A percentile compares a stretch with the other conserved stretches of the same genome.
Conservation (phyloP, 2,888 invertebrate genomes). For the Drosophila anceps region DNA sequence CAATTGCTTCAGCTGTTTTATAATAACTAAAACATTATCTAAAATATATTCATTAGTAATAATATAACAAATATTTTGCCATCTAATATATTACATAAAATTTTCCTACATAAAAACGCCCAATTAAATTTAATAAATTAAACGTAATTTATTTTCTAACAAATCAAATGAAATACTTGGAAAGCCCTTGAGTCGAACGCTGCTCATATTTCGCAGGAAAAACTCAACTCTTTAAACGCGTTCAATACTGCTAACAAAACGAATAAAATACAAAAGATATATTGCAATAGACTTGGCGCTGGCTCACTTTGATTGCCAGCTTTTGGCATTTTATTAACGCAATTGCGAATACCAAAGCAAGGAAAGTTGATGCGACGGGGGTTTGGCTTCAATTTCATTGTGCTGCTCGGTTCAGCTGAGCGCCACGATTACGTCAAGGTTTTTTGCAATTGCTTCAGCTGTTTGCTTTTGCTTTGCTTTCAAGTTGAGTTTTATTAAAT, state of each 20-base stretch:
- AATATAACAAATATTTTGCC: too few relatives aligned
- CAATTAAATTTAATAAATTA: not conserved
- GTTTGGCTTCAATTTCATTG: slow-evolving; percentile 31
- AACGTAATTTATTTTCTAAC: not conserved
- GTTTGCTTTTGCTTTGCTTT: slow-evolving; percentile 30
- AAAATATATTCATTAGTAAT: not conserved
- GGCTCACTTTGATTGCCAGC: slow-evolving; percentile 61
- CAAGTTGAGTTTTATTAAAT: slow-evolving; percentile 68
- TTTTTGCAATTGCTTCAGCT: slow-evolving; percentile 40
- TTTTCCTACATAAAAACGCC: not conserved
- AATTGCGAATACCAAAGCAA: slow-evolving; percentile 39
- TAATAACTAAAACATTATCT: not conserved
- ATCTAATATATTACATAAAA: not conserved
- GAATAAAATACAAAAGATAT: slow-evolving; percentile 43
- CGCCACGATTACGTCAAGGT: slow-evolving; percentile 62
- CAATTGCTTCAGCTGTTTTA: not conserved
- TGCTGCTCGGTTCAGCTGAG: slow-evolving; percentile 26
- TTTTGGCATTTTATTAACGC: slow-evolving; percentile 63
- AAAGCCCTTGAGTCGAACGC: not conserved
- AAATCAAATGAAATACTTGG: not conserved
- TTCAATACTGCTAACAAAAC: slow-evolving; percentile 19
- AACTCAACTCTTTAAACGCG: not conserved
- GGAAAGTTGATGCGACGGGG: slow-evolving; percentile 1
- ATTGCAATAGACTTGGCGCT: slow-evolving; percentile 38
- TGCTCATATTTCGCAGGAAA: slow-evolving; percentile 8